Conservation (phyloP, 2,797 vertebrate species). For the Luscinia luscinia region DNA sequence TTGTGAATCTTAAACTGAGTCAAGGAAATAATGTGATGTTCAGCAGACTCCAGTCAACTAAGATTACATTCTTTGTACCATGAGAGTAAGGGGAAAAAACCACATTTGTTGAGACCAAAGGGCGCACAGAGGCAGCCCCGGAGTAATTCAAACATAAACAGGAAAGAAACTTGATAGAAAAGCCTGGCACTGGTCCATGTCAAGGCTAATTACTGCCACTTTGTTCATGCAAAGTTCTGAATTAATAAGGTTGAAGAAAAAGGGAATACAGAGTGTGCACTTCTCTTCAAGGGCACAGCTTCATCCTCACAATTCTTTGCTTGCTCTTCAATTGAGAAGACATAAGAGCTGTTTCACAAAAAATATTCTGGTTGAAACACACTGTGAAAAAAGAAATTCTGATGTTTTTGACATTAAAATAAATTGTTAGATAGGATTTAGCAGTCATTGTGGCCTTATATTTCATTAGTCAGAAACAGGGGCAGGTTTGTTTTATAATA, state of each 20-base stretch:
- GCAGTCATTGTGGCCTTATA: not conserved
- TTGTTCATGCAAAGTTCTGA: conserved; percentile 62
- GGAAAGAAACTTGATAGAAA: conserved; percentile 81
- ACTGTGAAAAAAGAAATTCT: not conserved
- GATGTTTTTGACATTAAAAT: not conserved
- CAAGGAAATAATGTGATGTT: conserved; percentile 71
- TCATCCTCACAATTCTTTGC: conserved; percentile 11
- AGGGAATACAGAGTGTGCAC: not conserved
- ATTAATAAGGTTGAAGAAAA: conserved; percentile 70
- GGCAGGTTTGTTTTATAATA: not conserved
- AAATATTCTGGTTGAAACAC: not conserved
- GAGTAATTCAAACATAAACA: conserved; percentile 79
- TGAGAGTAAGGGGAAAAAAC: conserved; percentile 45
- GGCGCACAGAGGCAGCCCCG: conserved; percentile 62
- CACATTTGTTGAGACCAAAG: conserved; percentile 66
- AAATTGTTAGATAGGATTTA: not conserved
- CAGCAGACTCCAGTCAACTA: conserved; percentile 69
- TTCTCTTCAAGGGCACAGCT: conserved; percentile 33
- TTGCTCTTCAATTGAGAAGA: conserved; percentile 27
- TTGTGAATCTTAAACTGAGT: conserved; percentile 61
- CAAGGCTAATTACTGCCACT: conserved; percentile 74
- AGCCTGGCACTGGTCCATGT: conserved; percentile 67
- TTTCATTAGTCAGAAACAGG: not conserved
- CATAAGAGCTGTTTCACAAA: not conserved
- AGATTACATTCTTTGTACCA: conserved; percentile 77